Base-by-base conservation (phyloP, 2,888 invertebrate genomes). In the Iselma pallidipennis region DNA sequence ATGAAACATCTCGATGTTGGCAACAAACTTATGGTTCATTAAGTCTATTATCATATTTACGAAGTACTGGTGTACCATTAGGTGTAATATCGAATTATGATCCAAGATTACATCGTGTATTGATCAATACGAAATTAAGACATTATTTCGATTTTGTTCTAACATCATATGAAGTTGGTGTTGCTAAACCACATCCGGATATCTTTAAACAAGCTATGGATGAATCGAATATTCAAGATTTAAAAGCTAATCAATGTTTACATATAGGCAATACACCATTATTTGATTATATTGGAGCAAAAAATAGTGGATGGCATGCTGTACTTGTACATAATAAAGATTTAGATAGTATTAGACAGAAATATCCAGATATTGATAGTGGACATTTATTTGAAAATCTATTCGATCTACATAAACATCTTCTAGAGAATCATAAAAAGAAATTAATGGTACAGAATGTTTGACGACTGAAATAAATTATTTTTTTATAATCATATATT, bases 61-160 rank as follows among this genome's bases (percentile, higher is more conserved):
- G 80, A 63, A 76, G 78, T 10, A 81, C 79, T 56, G 80, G 81
- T 23, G 73, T 86, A 12, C 71, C 78, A 10, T 70, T 95, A 48
- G 96, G 95, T 2, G 87, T 95, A 0, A 88, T 96, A 68, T 94
- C 96, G 5, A 96, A 96, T 81, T 94, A 91, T 82, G 96, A 96
- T 82, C 91, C 93, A 28, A 85, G 95, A 28, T 82, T 96, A 2
- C 84, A 87, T 62, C 82, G 84, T 4, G 86, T 95, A 65, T 83
- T 96, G 55, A 71, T 81, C 12, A 88, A 88, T 71, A 83, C 90
- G 33, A 86, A 85, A 57, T 80, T 96, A n/a, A 77, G 85, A 53
- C 82, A 88, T 55, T 88, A 89, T 76, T 94, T 96, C 81, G 85
- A 91, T 67, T 96, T 96, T 82, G 84, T 95, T 49, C 66, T 95